Evolutionary conservation across 2,113 vertebrate genomes (phyloP).

Genomic region (Proterorhinus semilunaris): DNA sequence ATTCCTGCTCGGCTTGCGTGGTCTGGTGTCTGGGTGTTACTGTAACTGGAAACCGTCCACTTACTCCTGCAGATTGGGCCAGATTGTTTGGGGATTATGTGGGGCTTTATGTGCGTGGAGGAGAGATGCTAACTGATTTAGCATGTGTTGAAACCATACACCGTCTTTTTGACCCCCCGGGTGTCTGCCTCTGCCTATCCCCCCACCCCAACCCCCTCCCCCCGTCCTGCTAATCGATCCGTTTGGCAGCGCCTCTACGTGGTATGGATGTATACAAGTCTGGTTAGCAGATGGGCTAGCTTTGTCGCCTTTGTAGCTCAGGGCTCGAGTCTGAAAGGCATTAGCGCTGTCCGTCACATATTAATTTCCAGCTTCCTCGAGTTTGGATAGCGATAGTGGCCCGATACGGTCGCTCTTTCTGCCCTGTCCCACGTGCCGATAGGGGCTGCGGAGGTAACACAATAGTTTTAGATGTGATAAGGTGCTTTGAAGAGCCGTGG

Average conservation of each 20-base stretch:
- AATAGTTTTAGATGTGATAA: constrained; percentile 68
- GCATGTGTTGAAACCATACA: constrained; percentile 79
- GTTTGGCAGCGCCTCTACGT: constrained; percentile 70
- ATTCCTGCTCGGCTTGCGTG: constrained; percentile 19
- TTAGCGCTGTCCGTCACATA: constrained; percentile 75
- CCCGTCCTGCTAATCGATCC: constrained; percentile 77
- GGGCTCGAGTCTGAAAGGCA: constrained; percentile 71
- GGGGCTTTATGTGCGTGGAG: constrained; percentile 61
- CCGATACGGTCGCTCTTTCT: constrained; percentile 39
- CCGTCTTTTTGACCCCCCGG: constrained; percentile 77
- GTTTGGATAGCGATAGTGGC: constrained; percentile 48
- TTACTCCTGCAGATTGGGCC: constrained; percentile 70
- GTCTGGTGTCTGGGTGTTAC: constrained; percentile 49
- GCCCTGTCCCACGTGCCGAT: constrained; percentile 64
- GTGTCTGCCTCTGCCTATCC: constrained; percentile 56
- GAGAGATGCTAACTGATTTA: constrained; percentile 77
- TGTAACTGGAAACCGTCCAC: constrained; percentile 69
- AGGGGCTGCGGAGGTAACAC: constrained; percentile 58
- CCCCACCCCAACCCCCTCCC: constrained; percentile 61
- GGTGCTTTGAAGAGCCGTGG: constrained; percentile 57
- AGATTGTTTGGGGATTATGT: constrained; percentile 76
- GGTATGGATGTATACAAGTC: constrained; percentile 46
- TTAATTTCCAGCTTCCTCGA: constrained; percentile 68
- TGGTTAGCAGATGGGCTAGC: constrained; percentile 75
- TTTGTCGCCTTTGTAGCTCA: constrained; percentile 68